Evolutionary conservation across 2,888 invertebrate species (phyloP).

Genomic region (Cryptosula pallasiana): DNA sequence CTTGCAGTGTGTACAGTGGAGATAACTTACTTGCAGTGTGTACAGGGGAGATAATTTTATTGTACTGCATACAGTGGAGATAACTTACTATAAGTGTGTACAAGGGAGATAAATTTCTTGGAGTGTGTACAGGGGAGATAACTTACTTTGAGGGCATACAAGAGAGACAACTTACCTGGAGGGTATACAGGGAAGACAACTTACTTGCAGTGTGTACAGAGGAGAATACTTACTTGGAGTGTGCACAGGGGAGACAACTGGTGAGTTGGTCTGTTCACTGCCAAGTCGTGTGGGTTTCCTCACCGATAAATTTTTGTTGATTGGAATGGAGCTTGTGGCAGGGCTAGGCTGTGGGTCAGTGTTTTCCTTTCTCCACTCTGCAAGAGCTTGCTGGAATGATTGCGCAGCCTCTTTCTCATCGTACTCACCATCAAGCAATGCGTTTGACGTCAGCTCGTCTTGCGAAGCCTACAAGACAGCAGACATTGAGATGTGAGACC

Average conservation of each 20-base stretch:
- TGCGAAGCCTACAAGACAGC: neutral
- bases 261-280: neutral
- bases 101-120: no score
- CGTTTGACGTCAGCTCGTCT: slow-evolving; percentile 1
- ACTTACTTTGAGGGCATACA: no score
- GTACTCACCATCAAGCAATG: slow-evolving; percentile 42
- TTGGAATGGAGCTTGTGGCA: neutral
- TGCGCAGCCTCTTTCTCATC: slow-evolving; percentile 48
- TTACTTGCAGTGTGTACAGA: no score
- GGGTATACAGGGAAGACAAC: no score
- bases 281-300: neutral
- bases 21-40: no score
- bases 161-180: no score
- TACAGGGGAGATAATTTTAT: no score
- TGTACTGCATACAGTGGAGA: no score
- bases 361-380: slow-evolving; percentile 37
- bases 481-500: no score
- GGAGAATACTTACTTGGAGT: slow-evolving; percentile 34
- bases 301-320: neutral
- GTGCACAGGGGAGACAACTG: slow-evolving; percentile 30
- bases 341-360: neutral
- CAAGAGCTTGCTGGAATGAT: slow-evolving; percentile 47
- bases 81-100: no score
- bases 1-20: no score
- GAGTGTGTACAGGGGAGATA: no score